Evolutionary conservation across 2,113 vertebrate species (phyloP).

Genomic region (Alethe castanea): DNA sequence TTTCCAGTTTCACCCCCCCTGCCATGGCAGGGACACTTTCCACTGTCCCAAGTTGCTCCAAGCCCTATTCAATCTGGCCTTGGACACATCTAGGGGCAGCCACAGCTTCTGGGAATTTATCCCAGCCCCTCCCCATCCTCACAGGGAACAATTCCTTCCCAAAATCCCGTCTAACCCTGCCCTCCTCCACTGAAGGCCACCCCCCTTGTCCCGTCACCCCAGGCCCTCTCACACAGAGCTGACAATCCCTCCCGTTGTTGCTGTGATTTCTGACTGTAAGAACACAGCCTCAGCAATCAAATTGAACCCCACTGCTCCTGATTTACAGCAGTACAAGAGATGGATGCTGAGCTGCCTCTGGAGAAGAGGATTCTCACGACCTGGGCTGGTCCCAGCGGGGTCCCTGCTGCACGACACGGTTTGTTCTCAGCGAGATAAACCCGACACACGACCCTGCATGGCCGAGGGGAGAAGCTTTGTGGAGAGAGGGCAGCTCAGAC

Average conservation of each 20-base stretch:
- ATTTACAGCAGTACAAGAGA: neutral
- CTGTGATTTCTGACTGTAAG: neutral
- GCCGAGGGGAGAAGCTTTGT: neutral
- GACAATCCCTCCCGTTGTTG: rapidly evolving
- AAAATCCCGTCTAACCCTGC: neutral
- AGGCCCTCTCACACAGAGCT: rapidly evolving
- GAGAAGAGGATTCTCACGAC: neutral
- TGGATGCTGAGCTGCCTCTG: neutral
- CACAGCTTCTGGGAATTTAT: neutral
- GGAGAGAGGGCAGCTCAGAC: neutral
- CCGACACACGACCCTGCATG: neutral
- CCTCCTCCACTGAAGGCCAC: neutral
- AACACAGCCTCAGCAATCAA: rapidly evolving
- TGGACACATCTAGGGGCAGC: neutral
- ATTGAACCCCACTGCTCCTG: neutral
- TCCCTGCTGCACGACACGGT: neutral
- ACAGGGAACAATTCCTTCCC: neutral
- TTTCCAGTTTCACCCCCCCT: no score
- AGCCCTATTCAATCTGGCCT: rapidly evolving
- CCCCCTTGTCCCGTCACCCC: no score
- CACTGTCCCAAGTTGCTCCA: rapidly evolving
- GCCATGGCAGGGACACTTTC: neutral
- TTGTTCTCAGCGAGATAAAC: neutral
- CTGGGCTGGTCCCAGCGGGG: neutral
- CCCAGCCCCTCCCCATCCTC: neutral